phyloP scores from a whole-genome alignment of 2,888 invertebrate species.

The Brenthis daphne region DNA sequence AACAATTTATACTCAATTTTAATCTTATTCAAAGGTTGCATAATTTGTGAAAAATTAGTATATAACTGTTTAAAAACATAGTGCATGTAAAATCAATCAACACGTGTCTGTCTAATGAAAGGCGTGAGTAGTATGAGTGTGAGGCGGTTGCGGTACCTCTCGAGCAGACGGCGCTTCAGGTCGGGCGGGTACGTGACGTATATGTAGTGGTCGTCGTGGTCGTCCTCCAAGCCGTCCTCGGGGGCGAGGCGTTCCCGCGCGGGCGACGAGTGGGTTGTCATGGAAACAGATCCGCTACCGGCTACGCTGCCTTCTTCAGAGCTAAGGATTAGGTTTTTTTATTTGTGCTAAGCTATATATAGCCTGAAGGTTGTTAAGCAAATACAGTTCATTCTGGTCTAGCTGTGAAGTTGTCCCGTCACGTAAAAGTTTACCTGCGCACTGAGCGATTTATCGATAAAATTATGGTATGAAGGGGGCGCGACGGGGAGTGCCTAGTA shows the following conservation, averaged over 20 bases:
- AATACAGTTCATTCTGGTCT: no score
- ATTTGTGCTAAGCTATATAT: not conserved
- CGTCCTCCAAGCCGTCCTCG: constrained; percentile 72
- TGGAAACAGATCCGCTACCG: constrained; percentile 84
- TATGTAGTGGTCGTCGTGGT: constrained; percentile 90
- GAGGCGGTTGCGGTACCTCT: constrained; percentile 84
- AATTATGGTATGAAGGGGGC: no score
- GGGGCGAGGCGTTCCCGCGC: constrained; percentile 77
- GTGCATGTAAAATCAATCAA: constrained; percentile 49
- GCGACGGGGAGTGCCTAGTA: no score
- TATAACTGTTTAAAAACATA: not conserved
- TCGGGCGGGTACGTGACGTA: constrained; percentile 95
- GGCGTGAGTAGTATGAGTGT: constrained; percentile 70
- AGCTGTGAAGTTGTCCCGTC: no score
- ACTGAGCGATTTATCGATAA: no score
- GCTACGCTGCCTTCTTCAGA: constrained; percentile 87
- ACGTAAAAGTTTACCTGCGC: no score
- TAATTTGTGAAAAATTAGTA: not conserved
- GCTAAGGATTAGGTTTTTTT: constrained; percentile 57
- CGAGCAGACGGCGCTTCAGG: constrained; percentile 90
- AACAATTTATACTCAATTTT: no score
- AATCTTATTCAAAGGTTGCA: not conserved
- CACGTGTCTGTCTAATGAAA: constrained; percentile 65
- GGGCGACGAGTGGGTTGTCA: constrained; percentile 86
- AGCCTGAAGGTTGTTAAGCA: no score